Conservation (phyloP, 2,113 vertebrate species). For the Serilophus lunatus region DNA sequence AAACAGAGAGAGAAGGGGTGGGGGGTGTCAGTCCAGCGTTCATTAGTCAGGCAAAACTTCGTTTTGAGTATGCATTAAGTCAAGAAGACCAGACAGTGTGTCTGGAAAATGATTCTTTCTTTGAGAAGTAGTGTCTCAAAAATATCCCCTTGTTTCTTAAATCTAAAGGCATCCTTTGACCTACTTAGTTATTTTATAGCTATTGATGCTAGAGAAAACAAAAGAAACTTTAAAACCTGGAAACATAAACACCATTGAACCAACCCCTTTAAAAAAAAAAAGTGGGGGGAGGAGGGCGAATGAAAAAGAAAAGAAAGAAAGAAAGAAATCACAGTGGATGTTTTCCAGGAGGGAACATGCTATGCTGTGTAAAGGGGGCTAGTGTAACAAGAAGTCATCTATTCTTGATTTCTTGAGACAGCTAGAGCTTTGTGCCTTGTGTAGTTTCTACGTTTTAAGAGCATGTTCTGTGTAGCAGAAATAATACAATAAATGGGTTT, state of each 20-base stretch:
- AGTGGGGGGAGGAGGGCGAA: accelerated
- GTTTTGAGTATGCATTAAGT: conserved; percentile 34
- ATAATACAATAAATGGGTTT: conserved; percentile 86
- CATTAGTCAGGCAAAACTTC: conserved; percentile 58
- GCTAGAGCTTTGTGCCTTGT: conserved; percentile 82
- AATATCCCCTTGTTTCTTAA: conserved; percentile 62
- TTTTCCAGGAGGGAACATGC: conserved; percentile 86
- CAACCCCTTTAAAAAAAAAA: background rate
- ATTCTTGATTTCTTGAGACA: conserved; percentile 89
- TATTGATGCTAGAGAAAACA: conserved; percentile 56
- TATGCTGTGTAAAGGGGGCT: conserved; percentile 85
- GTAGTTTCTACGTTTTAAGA: conserved; percentile 85
- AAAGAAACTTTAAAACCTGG: conserved; percentile 74
- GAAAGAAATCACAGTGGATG: conserved; percentile 83
- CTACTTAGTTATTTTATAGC: conserved; percentile 40
- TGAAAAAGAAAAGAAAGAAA: background rate
- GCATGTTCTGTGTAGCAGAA: conserved; percentile 83
- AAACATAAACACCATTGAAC: conserved; percentile 71
- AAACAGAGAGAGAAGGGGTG: conserved; percentile 52
- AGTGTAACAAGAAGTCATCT: conserved; percentile 91
- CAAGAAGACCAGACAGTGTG: conserved; percentile 46
- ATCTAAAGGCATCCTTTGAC: conserved; percentile 47
- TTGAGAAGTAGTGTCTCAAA: conserved; percentile 33
- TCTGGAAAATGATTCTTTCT: conserved; percentile 57
- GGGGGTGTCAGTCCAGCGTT: conserved; percentile 7